Base-by-base conservation (phyloP, 2,113 vertebrate genomes). In the Ardeotis arabs region DNA sequence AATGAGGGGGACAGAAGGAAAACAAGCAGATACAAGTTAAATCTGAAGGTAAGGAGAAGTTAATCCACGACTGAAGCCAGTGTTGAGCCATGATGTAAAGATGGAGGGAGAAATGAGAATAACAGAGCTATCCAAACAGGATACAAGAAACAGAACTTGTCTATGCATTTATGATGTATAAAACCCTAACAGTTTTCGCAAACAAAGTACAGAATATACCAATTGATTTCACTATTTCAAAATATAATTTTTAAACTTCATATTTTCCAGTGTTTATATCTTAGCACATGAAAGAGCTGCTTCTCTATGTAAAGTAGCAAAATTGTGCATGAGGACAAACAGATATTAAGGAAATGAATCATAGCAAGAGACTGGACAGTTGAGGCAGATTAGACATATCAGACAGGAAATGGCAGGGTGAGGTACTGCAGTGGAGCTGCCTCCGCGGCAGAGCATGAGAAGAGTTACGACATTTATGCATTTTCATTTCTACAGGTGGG, bases 401-500 rank as follows among this genome's bases (percentile, higher is more conserved):
- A 95, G 95, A 95, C 93, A 91, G 79, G 83, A 25, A 95, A 96
- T 21, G 77, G 94, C 95, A 95, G 92, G 86, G 93, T 98, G 98
- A 98, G 96, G 97, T 90, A 97, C 97, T 12, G 87, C 97, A 87
- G 85, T 72, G 93, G 90, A 98, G 91, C 96, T 96, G 97, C 96
- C 96, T 96, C 85, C 1, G 3, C 84, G 70, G 81, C 64, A 93
- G 88, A 94, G 88, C 88, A 67, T 82, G 91, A 83, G 94, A 98
- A 98, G 98, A 98, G 95, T 98, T 98, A 98, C 0, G 96, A 95
- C 98, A 97, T 97, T 97, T 97, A 97, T 98, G 97, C 96, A 98
- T 98, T 98, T 98, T 98, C 98, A 98, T 98, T 98, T 98, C 97
- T 97, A 97, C 96, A 98, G 97, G 97, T 98, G 97, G 97, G 94